These are phyloP conservation scores for Parochlus steinenii DNA, from an alignment of 2,888 invertebrate species.

Conservation along the genomic window DNA sequence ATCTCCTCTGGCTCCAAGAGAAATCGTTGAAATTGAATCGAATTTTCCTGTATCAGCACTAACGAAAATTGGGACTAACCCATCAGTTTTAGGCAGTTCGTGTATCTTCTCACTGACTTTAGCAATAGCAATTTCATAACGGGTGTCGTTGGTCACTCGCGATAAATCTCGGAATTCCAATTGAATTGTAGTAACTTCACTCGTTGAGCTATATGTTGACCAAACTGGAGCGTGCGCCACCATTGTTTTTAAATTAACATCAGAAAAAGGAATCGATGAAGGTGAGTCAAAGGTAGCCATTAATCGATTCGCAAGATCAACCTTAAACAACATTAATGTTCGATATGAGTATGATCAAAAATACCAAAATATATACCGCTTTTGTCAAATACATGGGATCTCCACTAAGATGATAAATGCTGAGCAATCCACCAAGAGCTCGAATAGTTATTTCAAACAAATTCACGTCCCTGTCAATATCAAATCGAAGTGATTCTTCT, in stretches of 20 bases:
- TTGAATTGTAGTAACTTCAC: constrained; percentile 93
- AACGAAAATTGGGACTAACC: constrained; percentile 95
- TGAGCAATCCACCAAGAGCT: constrained; percentile 78
- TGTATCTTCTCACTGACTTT: constrained; percentile 84
- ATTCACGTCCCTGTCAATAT: constrained; percentile 81
- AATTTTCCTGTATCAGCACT: constrained; percentile 87
- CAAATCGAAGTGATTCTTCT: constrained; percentile 60
- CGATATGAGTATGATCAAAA: too few species aligned
- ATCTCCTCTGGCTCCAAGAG: constrained; percentile 91
- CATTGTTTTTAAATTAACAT: constrained; percentile 81
- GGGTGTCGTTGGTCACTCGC: constrained; percentile 57
- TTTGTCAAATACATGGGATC: constrained; percentile 75
- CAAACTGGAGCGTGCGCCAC: constrained; percentile 85
- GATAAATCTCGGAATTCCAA: constrained; percentile 90
- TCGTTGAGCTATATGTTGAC: constrained; percentile 92
- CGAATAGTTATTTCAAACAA: constrained; percentile 94
- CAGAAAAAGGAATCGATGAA: constrained; percentile 86
- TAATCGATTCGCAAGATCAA: constrained; percentile 72
- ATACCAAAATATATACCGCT: constrained; percentile 53
- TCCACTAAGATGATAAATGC: constrained; percentile 79
- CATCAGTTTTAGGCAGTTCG: constrained; percentile 67
- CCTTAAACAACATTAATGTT: too few species aligned
- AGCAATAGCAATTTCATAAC: constrained; percentile 71
- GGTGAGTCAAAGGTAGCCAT: constrained; percentile 76
- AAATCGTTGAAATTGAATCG: constrained; percentile 77